Evolutionary conservation across 2,888 invertebrate genomes (phyloP).

Genomic region (Agrotis exclamationis): DNA sequence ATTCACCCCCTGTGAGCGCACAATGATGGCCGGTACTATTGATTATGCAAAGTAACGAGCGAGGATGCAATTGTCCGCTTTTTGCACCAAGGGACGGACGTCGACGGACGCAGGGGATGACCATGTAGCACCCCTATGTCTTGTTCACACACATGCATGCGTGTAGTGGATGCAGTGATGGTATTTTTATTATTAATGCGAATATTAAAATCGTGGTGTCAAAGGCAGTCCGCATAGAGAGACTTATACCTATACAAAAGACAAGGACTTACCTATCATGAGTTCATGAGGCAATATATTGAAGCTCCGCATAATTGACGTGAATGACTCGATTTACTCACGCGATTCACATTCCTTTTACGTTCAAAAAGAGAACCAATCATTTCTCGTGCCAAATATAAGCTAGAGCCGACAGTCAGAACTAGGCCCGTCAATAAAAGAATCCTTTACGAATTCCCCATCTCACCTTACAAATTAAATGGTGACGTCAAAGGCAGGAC

Average conservation of each 20-base stretch:
- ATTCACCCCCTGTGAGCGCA: slow-evolving; percentile 75
- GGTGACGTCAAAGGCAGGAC: slow-evolving; percentile 69
- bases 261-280: neutral
- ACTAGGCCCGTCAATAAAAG: slow-evolving; percentile 58
- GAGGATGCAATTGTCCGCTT: slow-evolving; percentile 85
- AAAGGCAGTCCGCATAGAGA: neutral
- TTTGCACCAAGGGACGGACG: slow-evolving; percentile 80
- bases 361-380: slow-evolving; percentile 22
- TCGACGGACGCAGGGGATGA: slow-evolving; percentile 74
- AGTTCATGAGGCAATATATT: neutral
- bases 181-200: slow-evolving; percentile 46
- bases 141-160: slow-evolving; percentile 51
- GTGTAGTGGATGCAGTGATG: slow-evolving; percentile 19
- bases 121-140: slow-evolving; percentile 66
- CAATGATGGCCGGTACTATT: slow-evolving; percentile 81
- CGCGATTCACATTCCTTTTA: slow-evolving; percentile 19
- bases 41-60: slow-evolving; percentile 86
- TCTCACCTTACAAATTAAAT: slow-evolving; percentile 67
- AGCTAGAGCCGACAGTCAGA: slow-evolving; percentile 26
- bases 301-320: slow-evolving; percentile 18
- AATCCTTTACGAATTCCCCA: slow-evolving; percentile 60
- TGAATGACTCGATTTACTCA: slow-evolving; percentile 22
- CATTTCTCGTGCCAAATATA: slow-evolving; percentile 34
- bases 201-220: slow-evolving; percentile 4
- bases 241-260: neutral